phyloP scores from a whole-genome alignment of 2,797 vertebrate genomes.

The Silurus aristotelis region DNA sequence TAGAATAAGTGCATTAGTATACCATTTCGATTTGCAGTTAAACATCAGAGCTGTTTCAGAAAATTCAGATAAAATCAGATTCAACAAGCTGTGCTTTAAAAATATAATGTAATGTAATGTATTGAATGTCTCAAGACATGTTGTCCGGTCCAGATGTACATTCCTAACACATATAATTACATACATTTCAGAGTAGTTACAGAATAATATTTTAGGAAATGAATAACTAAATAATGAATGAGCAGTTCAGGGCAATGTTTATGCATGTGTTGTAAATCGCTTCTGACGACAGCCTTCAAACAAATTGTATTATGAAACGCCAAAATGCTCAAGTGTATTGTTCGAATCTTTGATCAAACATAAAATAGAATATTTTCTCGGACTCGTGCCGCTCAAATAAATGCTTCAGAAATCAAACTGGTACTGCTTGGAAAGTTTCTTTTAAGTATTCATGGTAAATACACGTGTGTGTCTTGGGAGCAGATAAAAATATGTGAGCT shows the following conservation, averaged over 20 bases:
- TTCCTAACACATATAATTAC: neutral
- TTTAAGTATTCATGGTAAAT: constrained; percentile 28
- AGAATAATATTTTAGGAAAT: neutral
- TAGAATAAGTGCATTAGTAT: neutral
- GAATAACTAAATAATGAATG: neutral
- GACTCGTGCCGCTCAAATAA: constrained; percentile 13
- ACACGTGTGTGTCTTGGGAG: constrained; percentile 32
- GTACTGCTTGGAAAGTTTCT: constrained; percentile 18
- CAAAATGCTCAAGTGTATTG: constrained; percentile 12
- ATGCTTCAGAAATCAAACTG: constrained; percentile 17
- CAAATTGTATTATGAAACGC: constrained; percentile 2
- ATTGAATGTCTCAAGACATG: neutral
- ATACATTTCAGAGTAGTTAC: neutral
- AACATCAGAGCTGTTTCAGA: neutral
- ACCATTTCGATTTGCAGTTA: neutral
- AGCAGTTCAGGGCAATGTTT: neutral
- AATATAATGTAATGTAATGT: neutral
- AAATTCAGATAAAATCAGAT: neutral
- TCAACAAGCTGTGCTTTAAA: neutral
- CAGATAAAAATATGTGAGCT: constrained; percentile 35
- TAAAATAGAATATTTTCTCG: constrained; percentile 20
- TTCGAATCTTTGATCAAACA: constrained; percentile 31
- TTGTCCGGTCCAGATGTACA: neutral
- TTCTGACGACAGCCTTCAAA: constrained; percentile 18
- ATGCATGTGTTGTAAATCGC: neutral